Evolutionary conservation across 2,113 vertebrate species (phyloP).

Genomic region (Ornithorhynchus anatinus): DNA sequence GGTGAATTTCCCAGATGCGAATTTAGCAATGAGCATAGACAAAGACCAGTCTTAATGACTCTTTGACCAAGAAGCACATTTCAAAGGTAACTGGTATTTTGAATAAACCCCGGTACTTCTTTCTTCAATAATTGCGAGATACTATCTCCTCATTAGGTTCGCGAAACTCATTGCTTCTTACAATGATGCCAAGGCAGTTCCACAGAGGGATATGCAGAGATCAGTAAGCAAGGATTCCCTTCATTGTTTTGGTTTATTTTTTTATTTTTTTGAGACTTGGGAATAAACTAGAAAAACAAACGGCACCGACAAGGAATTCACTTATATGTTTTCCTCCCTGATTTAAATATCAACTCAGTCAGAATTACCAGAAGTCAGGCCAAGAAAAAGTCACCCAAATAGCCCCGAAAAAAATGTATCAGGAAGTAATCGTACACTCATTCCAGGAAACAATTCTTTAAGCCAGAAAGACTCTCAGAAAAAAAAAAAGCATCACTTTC

Average conservation of each 20-base stretch:
- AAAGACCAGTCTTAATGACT: neutral
- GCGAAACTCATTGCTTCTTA: conserved; percentile 9
- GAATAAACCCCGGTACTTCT: neutral
- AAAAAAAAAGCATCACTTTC: neutral
- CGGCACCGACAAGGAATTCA: neutral
- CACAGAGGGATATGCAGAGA: conserved; percentile 13
- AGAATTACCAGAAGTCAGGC: neutral
- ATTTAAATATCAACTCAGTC: conserved; percentile 9
- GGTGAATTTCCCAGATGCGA: too few relatives aligned
- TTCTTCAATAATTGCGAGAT: conserved; percentile 5
- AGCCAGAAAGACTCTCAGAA: neutral
- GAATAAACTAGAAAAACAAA: conserved; percentile 6
- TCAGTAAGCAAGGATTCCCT: neutral
- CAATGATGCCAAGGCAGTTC: conserved; percentile 5
- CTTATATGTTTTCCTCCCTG: neutral
- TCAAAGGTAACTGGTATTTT: neutral
- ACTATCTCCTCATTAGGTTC: conserved; percentile 1
- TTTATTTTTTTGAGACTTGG: conserved; percentile 19
- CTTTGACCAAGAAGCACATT: neutral
- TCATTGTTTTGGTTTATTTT: too few relatives aligned
- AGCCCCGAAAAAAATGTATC: conserved; percentile 6
- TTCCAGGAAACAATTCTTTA: neutral
- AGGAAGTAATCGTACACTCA: neutral
- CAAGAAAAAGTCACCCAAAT: neutral
- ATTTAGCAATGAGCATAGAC: neutral